Percentiles rank a stretch among this genome's conserved stretches.
These are phyloP conservation scores for Autographa gamma DNA, from an alignment of 2,888 invertebrate genomes.

Conservation along the genomic window DNA sequence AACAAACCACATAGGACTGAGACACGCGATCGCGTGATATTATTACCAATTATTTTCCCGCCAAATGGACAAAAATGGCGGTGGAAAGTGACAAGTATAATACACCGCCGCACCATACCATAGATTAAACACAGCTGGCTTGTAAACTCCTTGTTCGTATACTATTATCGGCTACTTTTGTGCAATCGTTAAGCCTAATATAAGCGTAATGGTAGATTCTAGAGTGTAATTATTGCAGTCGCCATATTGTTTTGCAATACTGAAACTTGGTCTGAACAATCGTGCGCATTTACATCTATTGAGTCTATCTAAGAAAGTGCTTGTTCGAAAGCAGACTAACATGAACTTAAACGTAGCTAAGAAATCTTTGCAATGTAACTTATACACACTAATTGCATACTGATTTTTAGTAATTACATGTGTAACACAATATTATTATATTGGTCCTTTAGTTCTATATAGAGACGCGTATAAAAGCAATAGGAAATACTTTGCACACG, in stretches of 20 bases:
- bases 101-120: constrained; percentile 41
- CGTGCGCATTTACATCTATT: constrained; percentile 67
- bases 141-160: constrained; percentile 65
- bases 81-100: constrained; percentile 72
- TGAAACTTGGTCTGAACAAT: constrained; percentile 65
- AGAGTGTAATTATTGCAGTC: constrained; percentile 71
- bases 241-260: constrained; percentile 73
- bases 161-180: constrained; percentile 71
- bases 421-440: too few relatives aligned
- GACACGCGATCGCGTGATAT: constrained; percentile 76
- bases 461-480: background rate
- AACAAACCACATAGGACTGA: constrained; percentile 40
- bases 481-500: background rate
- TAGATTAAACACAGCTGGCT: constrained; percentile 72
- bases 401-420: background rate
- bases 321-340: constrained; percentile 59
- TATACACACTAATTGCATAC: constrained; percentile 14
- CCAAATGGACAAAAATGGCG: constrained; percentile 80
- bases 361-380: constrained; percentile 28
- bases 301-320: constrained; percentile 70
- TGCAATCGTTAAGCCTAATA: constrained; percentile 74
- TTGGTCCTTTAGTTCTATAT: background rate
- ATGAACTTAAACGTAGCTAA: constrained; percentile 30
- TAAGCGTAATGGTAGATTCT: constrained; percentile 67
- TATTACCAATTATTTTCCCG: constrained; percentile 72